These are phyloP conservation scores for Carabus problematicus DNA, from an alignment of 2,888 invertebrate species.

Conservation along the genomic window DNA sequence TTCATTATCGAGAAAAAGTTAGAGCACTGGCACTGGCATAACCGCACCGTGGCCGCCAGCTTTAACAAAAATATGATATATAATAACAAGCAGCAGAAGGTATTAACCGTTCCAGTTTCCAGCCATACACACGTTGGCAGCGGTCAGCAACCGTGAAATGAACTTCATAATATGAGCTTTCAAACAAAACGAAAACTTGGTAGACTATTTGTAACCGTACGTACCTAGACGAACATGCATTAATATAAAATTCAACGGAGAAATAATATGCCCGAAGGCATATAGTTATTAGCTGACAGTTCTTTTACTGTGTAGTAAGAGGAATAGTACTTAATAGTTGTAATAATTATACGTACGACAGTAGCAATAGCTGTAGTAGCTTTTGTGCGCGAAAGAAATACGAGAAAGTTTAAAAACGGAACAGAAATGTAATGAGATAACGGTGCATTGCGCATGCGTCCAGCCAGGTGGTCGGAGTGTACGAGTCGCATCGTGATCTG, in stretches of 20 bases:
- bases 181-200: no score
- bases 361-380: neutral
- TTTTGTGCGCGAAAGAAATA: neutral
- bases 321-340: no score
- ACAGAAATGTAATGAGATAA: neutral
- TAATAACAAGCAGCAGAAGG: neutral
- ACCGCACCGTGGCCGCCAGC: no score
- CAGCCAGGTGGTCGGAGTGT: conserved; percentile 5
- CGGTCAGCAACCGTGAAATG: neutral
- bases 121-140: neutral
- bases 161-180: no score
- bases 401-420: neutral
- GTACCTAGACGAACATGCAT: no score
- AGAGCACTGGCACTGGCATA: neutral
- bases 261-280: neutral
- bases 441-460: conserved; percentile 18
- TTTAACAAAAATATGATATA: no score
- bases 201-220: no score
- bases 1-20: conserved; percentile 40
- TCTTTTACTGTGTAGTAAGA: neutral
- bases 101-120: neutral
- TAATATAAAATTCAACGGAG: conserved; percentile 1
- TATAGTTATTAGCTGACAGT: neutral
- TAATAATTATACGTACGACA: neutral
- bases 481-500: conserved; percentile 27